phyloP scores from a whole-genome alignment of 2,888 invertebrate species.

The Tethea ocularis region DNA sequence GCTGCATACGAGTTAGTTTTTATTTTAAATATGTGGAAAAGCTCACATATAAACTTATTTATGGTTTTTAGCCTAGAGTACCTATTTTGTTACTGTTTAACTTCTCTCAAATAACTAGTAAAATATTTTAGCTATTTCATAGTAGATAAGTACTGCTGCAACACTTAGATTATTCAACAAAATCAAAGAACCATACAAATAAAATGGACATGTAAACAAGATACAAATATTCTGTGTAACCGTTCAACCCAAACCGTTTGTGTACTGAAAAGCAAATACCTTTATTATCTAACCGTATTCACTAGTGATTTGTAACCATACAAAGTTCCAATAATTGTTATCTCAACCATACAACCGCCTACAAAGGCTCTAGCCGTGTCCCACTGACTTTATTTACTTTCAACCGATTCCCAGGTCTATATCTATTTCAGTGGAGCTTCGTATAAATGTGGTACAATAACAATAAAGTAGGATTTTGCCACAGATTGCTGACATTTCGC shows the following conservation, averaged over 20 bases:
- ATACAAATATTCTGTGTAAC: background rate
- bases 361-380: conserved; percentile 47
- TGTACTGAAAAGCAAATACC: too few species aligned
- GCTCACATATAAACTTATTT: too few species aligned
- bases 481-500: conserved; percentile 78
- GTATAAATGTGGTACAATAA: conserved; percentile 77
- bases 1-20: background rate
- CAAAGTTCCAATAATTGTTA: conserved; percentile 73
- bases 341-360: conserved; percentile 59
- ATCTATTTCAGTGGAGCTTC: conserved; percentile 67
- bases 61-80: too few species aligned
- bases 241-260: too few species aligned
- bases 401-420: conserved; percentile 72
- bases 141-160: too few species aligned
- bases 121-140: too few species aligned
- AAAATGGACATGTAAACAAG: background rate
- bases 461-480: conserved; percentile 77
- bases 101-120: too few species aligned
- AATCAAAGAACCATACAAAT: background rate
- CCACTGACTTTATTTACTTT: conserved; percentile 70
- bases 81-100: too few species aligned
- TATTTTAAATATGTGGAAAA: background rate
- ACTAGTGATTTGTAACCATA: conserved; percentile 43
- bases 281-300: background rate
- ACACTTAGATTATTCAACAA: background rate